Conservation (phyloP, 2,113 vertebrate species). For the Panthera uncia region DNA sequence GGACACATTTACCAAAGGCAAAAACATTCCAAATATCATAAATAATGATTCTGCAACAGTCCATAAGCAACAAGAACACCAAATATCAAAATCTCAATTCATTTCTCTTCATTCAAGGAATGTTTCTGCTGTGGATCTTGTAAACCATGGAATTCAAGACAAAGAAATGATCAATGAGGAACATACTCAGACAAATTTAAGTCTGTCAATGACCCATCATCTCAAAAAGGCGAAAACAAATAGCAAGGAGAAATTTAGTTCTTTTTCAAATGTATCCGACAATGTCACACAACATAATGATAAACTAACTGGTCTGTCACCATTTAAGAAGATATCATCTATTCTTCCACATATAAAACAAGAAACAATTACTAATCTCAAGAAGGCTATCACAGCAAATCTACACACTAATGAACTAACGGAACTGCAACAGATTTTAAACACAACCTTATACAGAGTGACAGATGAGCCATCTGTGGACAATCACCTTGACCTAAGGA, state of each 20-base stretch:
- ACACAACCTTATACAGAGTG: conserved; percentile 85
- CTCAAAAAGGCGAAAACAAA: conserved; percentile 59
- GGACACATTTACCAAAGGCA: conserved; percentile 50
- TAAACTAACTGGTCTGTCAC: conserved; percentile 62
- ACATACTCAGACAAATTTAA: conserved; percentile 22
- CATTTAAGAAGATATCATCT: conserved; percentile 69
- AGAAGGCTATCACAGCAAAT: conserved; percentile 74
- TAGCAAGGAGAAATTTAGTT: background rate
- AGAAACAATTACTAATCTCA: conserved; percentile 78
- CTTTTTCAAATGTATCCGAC: conserved; percentile 64
- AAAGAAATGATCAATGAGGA: conserved; percentile 65
- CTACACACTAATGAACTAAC: conserved; percentile 73
- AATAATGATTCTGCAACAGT: background rate
- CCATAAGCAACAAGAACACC: conserved; percentile 47
- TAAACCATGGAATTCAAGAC: conserved; percentile 38
- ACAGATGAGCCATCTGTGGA: conserved; percentile 67
- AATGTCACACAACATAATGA: conserved; percentile 80
- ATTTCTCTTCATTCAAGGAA: conserved; percentile 69
- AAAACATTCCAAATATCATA: conserved; percentile 16
- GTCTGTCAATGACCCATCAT: conserved; percentile 34
- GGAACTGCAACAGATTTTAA: conserved; percentile 84
- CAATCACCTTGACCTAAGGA: conserved; percentile 83
- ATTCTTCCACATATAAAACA: conserved; percentile 77
- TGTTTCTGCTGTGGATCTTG: conserved; percentile 54
- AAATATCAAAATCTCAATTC: conserved; percentile 8